Conservation (phyloP, 2,113 vertebrate genomes). For the Mormoops blainvillei region DNA sequence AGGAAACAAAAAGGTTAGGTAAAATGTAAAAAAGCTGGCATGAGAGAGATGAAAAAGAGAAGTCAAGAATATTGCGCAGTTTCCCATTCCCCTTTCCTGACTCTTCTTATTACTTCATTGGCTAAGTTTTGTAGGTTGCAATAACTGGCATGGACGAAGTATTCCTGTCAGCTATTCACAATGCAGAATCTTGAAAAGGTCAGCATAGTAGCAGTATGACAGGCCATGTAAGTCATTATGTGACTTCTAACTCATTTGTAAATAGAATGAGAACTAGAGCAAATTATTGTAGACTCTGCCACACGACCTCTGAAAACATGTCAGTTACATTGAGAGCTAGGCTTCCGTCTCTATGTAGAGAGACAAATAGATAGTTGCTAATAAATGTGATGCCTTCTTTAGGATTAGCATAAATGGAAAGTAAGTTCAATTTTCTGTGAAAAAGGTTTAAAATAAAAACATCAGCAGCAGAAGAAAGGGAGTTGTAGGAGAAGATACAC, state of each 20-base stretch:
- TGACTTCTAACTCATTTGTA: conserved; percentile 79
- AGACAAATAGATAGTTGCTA: conserved; percentile 56
- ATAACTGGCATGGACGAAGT: conserved; percentile 60
- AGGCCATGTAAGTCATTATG: conserved; percentile 80
- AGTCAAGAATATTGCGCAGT: background rate
- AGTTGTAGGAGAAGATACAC: background rate
- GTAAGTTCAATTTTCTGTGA: conserved; percentile 52
- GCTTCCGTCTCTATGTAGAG: conserved; percentile 49
- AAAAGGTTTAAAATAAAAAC: conserved; percentile 29
- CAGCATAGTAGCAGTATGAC: conserved; percentile 74
- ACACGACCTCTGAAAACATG: conserved; percentile 73
- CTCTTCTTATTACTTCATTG: background rate
- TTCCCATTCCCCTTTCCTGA: conserved; percentile 21
- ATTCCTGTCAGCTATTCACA: conserved; percentile 74
- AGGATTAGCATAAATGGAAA: conserved; percentile 55
- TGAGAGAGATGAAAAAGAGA: background rate
- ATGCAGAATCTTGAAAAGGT: conserved; percentile 81
- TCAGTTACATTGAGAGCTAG: conserved; percentile 34
- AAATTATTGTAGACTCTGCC: conserved; percentile 75
- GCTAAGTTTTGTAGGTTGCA: conserved; percentile 59
- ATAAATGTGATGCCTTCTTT: conserved; percentile 11
- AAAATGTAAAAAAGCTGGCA: background rate
- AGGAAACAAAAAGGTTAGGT: background rate
- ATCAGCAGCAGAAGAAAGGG: background rate
- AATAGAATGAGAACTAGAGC: conserved; percentile 65